phyloP scores from a whole-genome alignment of 1,140 invertebrate genomes.

The Amphibalanus amphitrite region DNA sequence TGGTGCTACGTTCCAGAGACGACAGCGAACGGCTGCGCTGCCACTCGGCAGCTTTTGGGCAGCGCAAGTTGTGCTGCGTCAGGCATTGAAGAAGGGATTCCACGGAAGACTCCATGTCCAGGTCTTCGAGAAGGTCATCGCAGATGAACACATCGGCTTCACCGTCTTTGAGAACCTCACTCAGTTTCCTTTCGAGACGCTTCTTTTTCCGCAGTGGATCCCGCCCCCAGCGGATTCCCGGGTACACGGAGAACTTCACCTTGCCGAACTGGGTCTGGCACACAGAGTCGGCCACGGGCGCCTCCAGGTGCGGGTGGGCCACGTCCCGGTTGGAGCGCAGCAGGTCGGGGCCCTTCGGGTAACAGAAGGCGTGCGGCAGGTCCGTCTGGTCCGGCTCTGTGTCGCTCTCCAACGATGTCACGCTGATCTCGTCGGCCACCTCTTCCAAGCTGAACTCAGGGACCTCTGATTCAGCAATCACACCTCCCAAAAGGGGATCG shows the following conservation, averaged over 20 bases:
- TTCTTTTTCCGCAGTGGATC: not conserved
- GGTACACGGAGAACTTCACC: not conserved
- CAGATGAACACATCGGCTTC: not conserved
- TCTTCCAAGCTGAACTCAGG: not conserved
- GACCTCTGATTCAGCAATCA: not conserved
- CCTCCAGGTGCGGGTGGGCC: not conserved
- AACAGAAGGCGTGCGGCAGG: not conserved
- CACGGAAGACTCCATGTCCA: not conserved
- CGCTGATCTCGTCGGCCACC: not conserved
- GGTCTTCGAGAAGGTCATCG: not conserved
- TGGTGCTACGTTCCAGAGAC: not conserved
- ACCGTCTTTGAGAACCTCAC: not conserved
- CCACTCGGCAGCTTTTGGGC: not conserved
- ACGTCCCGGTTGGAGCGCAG: not conserved
- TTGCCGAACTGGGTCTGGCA: not conserved
- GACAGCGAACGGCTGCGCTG: too few species aligned
- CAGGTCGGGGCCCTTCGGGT: not conserved
- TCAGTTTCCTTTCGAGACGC: not conserved
- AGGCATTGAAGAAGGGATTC: not conserved
- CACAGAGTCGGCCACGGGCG: not conserved
- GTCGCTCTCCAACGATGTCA: not conserved
- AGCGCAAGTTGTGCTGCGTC: not conserved
- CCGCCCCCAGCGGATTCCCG: not conserved
- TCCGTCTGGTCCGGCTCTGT: not conserved
- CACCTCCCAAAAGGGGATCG: not conserved